Conservation (phyloP, 64 coral and sea anemone genomes). For the Montipora foliosa region DNA sequence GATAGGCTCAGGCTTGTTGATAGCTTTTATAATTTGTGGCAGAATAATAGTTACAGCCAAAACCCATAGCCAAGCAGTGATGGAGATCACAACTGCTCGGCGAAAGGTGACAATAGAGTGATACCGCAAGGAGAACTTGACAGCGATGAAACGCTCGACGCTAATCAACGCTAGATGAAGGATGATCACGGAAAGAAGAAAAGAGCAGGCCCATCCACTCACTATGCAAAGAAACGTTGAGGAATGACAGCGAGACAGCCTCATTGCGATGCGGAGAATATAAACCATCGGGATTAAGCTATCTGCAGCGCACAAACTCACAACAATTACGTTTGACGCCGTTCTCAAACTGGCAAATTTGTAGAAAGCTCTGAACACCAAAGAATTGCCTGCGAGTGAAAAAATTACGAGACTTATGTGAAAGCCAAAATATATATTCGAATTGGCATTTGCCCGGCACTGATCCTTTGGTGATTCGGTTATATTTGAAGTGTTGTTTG, state of each 20-base stretch:
- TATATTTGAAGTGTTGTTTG: too few species aligned
- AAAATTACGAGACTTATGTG: too few species aligned
- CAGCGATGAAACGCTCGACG: not conserved
- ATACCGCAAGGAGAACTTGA: constrained; percentile 3
- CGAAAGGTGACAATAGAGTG: not conserved
- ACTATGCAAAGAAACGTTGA: not conserved
- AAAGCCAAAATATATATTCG: too few species aligned
- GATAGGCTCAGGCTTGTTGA: too few species aligned
- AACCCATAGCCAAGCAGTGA: not conserved
- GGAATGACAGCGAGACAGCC: not conserved
- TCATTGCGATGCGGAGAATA: not conserved
- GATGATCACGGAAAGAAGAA: not conserved
- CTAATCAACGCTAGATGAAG: constrained; percentile 5
- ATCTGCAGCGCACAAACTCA: constrained; percentile 29
- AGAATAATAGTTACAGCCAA: not conserved
- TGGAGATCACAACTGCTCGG: not conserved
- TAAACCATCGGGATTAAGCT: not conserved
- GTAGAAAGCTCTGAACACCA: not conserved
- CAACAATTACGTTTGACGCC: constrained; percentile 26
- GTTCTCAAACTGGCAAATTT: constrained; percentile 1
- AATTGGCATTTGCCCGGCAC: too few species aligned
- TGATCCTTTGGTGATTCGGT: too few species aligned
- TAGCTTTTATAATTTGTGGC: not conserved
- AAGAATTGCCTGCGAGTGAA: not conserved
- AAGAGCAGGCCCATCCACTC: too few species aligned